Evolutionary conservation across 2,888 invertebrate genomes (phyloP).

Genomic region (Eurytoma adleriae): DNA sequence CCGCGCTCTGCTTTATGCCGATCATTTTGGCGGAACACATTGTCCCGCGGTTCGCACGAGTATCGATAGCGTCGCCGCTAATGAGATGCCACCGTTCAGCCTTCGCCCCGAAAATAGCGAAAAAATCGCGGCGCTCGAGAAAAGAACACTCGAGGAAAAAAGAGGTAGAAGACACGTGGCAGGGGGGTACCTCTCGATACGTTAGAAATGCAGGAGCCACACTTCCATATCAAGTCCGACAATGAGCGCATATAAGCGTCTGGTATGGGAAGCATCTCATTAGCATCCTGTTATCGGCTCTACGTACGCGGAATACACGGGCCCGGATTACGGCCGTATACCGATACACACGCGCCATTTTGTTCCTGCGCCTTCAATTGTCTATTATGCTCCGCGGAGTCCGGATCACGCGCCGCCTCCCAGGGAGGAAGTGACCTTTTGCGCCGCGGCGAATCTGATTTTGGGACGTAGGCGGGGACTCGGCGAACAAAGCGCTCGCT

Average conservation of each 20-base stretch:
- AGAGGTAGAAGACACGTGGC: background rate
- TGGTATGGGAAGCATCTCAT: conserved; percentile 41
- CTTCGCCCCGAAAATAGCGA: background rate
- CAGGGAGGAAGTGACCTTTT: too few relatives aligned
- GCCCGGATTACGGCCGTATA: background rate
- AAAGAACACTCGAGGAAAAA: background rate
- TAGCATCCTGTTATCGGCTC: conserved; percentile 36
- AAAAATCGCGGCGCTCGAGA: background rate
- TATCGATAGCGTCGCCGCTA: conserved; percentile 24
- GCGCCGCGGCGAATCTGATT: too few relatives aligned
- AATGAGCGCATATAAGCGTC: conserved; percentile 22
- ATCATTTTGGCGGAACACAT: conserved; percentile 23
- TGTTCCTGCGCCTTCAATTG: background rate
- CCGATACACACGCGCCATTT: background rate
- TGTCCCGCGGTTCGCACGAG: conserved; percentile 29
- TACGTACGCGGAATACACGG: conserved; percentile 18
- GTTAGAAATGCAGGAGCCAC: background rate
- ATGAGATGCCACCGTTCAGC: conserved; percentile 33
- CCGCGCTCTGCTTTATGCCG: conserved; percentile 1
- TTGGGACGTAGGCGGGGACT: too few relatives aligned
- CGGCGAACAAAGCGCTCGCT: conserved; percentile 4
- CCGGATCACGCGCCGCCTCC: background rate
- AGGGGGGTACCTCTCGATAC: conserved; percentile 19
- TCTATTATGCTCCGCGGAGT: background rate
- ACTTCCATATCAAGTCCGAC: conserved; percentile 18